Evolutionary conservation across 2,797 vertebrate species (phyloP).

Genomic region (Danionella dracula): DNA sequence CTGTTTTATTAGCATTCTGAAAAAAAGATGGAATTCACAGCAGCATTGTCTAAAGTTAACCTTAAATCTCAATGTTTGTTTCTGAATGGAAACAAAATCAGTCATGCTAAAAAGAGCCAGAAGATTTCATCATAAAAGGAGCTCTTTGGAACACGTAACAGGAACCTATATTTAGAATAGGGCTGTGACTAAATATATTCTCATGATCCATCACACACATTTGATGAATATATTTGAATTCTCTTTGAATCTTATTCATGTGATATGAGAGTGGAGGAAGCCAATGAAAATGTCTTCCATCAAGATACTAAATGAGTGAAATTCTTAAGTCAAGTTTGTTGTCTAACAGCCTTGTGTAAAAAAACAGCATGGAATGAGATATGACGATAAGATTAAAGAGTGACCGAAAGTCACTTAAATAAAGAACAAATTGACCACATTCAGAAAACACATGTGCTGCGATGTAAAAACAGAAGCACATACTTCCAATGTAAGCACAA

Average conservation of each 20-base stretch:
- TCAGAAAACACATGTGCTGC: slow-evolving; percentile 24
- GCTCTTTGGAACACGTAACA: no score
- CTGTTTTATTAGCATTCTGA: no score
- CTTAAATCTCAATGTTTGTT: no score
- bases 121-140: no score
- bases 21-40: no score
- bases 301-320: no score
- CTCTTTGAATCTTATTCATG: slow-evolving; percentile 38
- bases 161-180: not conserved
- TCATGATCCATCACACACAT: no score
- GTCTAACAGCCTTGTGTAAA: not conserved
- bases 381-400: not conserved
- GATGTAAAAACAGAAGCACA: not conserved
- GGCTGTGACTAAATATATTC: slow-evolving; percentile 29
- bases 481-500: not conserved
- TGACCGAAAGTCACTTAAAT: not conserved
- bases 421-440: not conserved
- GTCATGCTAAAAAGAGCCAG: no score
- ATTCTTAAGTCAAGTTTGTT: not conserved
- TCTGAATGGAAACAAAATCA: no score
- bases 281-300: no score
- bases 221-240: no score
- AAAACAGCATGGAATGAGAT: not conserved
- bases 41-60: no score
- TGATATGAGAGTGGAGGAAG: slow-evolving; percentile 25